phyloP scores from a whole-genome alignment of 2,797 vertebrate species.

The Nyctalus aviator region DNA sequence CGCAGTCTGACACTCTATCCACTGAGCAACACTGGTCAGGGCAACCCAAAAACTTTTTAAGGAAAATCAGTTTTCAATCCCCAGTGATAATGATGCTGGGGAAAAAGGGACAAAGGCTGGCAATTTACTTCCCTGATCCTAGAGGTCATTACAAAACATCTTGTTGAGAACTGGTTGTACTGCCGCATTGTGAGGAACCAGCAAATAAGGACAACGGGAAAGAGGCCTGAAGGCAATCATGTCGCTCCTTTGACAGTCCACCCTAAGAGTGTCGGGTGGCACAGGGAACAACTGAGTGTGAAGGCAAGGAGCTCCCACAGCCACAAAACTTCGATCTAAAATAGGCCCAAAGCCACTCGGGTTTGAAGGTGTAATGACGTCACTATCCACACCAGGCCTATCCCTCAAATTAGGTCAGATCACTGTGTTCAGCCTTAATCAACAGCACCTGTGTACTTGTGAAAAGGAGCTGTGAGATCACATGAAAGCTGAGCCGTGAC shows the following conservation, averaged over 20 bases:
- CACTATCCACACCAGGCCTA: not conserved
- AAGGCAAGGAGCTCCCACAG: not conserved
- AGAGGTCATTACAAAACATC: not conserved
- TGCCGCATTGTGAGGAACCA: not conserved
- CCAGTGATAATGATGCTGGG: not conserved
- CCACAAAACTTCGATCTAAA: conserved; percentile 30
- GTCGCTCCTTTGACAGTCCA: not conserved
- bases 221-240: not conserved
- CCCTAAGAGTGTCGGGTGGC: not conserved
- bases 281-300: not conserved
- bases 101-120: not conserved
- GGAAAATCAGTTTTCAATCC: not conserved
- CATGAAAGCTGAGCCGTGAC: conserved; percentile 56
- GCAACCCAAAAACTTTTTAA: not conserved
- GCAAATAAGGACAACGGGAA: not conserved
- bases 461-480: conserved; percentile 64
- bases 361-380: not conserved
- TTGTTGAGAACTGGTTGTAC: not conserved
- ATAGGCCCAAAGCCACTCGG: not conserved
- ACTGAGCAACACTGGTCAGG: no score
- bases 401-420: conserved; percentile 65
- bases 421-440: not conserved
- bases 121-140: not conserved
- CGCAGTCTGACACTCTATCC: no score
- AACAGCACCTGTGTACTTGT: conserved; percentile 58